Evolutionary conservation across 2,113 vertebrate species (phyloP).

Genomic region (Falco punctatus): DNA sequence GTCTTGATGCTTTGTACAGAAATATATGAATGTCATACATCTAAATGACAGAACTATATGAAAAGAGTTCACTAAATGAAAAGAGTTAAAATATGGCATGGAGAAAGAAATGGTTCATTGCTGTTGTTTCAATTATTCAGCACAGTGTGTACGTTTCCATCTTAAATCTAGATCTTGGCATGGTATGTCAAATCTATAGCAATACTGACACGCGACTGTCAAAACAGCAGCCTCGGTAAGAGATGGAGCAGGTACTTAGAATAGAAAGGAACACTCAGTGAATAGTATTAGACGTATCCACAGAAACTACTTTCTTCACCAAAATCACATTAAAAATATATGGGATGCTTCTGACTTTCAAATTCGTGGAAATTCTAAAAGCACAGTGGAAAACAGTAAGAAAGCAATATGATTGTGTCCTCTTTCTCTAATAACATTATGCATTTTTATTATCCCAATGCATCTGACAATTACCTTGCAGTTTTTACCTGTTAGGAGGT

Average conservation of each 20-base stretch:
- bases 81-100: conserved; percentile 4
- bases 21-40: not conserved
- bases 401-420: not conserved
- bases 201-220: conserved; percentile 55
- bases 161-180: conserved; percentile 28
- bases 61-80: not conserved
- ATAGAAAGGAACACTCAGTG: not conserved
- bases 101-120: not conserved
- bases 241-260: conserved; percentile 40
- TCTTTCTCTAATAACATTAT: not conserved
- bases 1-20: not conserved
- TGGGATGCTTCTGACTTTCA: not conserved
- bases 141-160: not conserved
- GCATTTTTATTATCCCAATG: not conserved
- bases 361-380: not conserved
- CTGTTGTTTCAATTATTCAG: conserved; percentile 49
- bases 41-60: not conserved
- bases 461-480: not conserved
- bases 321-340: not conserved
- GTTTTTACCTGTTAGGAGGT: not conserved
- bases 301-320: not conserved
- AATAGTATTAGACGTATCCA: not conserved
- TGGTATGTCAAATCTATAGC: not conserved
- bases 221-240: conserved; percentile 19
- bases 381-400: not conserved